phyloP scores from a whole-genome alignment of 2,797 vertebrate genomes.

The Gymnodraco acuticeps region DNA sequence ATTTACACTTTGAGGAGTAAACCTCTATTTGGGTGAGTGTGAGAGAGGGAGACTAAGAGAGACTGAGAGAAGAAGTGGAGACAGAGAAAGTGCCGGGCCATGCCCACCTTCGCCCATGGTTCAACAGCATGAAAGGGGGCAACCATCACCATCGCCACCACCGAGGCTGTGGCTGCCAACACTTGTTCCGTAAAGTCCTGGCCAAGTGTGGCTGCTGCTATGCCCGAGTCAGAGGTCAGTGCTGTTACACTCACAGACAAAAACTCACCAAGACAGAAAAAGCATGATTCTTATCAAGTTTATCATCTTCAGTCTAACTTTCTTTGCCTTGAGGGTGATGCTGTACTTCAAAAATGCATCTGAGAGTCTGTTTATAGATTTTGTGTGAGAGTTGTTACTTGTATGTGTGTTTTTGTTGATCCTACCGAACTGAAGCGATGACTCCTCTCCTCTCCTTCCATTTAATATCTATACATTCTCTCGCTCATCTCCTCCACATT shows the following conservation, averaged over 20 bases:
- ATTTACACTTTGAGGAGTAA: constrained; percentile 70
- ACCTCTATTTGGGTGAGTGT: constrained; percentile 44
- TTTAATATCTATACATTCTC: constrained; percentile 16
- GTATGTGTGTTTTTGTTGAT: constrained; percentile 8
- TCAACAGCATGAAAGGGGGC: constrained; percentile 91
- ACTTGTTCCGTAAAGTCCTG: constrained; percentile 96
- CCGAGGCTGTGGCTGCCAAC: constrained; percentile 93
- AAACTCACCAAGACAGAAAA: constrained; percentile 12
- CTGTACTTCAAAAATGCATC: not conserved
- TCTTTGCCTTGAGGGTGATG: not conserved
- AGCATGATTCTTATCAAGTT: not conserved
- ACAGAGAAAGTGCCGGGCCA: constrained; percentile 73
- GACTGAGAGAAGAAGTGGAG: constrained; percentile 3
- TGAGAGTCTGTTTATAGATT: not conserved
- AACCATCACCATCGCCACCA: constrained; percentile 82
- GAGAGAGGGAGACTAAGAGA: constrained; percentile 15
- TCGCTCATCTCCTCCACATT: constrained; percentile 34
- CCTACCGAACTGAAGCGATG: constrained; percentile 2
- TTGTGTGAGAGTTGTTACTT: not conserved
- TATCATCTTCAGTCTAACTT: not conserved
- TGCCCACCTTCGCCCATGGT: constrained; percentile 84
- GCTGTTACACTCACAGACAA: constrained; percentile 34
- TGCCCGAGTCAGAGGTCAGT: constrained; percentile 94
- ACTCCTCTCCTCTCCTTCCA: constrained; percentile 6
- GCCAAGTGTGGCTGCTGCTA: constrained; percentile 95